Evolutionary conservation across 30 jellyfish, hydroid and myxozoan genomes (phyloP).

Genomic region (Aurelia coerulea): DNA sequence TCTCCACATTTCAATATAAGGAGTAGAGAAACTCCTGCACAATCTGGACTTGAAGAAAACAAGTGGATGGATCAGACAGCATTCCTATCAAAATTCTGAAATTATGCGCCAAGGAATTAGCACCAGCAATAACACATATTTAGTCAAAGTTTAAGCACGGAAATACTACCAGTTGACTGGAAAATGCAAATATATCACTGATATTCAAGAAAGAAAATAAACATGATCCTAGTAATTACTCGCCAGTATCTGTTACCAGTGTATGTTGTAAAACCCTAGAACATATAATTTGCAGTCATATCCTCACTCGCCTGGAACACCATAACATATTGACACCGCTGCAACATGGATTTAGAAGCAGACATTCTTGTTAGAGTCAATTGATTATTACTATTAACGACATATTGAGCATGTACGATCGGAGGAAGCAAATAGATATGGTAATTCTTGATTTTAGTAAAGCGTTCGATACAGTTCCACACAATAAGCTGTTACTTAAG

Average conservation of each 20-base stretch:
- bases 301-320: slow-evolving; percentile 22
- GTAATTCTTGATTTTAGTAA: too few species aligned
- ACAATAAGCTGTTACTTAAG: slow-evolving; percentile 27
- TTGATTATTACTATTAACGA: slow-evolving; percentile 11
- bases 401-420: too few species aligned
- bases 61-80: slow-evolving; percentile 16
- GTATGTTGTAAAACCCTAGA: slow-evolving; percentile 18
- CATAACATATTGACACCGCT: slow-evolving; percentile 21
- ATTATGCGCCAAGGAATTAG: not conserved
- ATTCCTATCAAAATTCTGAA: slow-evolving; percentile 18
- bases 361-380: slow-evolving; percentile 53
- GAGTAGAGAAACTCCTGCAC: slow-evolving; percentile 17
- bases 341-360: slow-evolving; percentile 53
- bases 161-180: slow-evolving; percentile 21
- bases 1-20: not conserved
- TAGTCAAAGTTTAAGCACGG: not conserved
- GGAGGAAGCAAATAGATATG: too few species aligned
- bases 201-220: slow-evolving; percentile 8
- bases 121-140: slow-evolving; percentile 14
- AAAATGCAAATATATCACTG: not conserved
- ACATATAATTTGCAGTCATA: slow-evolving; percentile 26
- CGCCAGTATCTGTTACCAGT: slow-evolving; percentile 4
- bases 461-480: slow-evolving; percentile 1
- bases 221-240: slow-evolving; percentile 2
- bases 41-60: slow-evolving; percentile 15